phyloP scores from a whole-genome alignment of 1,140 invertebrate species.

The Diplogasteroides magnus region DNA sequence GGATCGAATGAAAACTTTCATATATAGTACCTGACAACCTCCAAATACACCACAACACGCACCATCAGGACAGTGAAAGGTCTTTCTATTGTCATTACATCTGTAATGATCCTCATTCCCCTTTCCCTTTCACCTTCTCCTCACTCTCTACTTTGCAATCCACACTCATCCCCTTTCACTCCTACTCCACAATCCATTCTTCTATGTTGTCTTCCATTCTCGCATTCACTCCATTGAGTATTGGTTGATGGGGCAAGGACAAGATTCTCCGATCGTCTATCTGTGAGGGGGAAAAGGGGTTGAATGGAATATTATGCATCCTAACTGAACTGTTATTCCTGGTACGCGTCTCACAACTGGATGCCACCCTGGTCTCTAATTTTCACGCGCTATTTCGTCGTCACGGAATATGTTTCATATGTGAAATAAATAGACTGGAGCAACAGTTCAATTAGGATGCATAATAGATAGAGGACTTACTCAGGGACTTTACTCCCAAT shows the following conservation, averaged over 20 bases:
- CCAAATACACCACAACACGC: slow-evolving; percentile 44
- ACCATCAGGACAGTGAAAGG: slow-evolving; percentile 38
- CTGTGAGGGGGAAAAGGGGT: slow-evolving; percentile 7
- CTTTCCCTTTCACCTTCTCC: slow-evolving; percentile 2
- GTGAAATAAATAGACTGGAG: too few species aligned
- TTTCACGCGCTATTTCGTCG: too few species aligned
- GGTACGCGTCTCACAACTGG: too few species aligned
- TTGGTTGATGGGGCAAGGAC: slow-evolving; percentile 15
- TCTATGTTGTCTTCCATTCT: slow-evolving; percentile 23
- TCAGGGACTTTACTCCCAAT: slow-evolving; percentile 15
- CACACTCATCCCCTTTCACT: slow-evolving; percentile 13
- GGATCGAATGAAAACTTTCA: too few species aligned
- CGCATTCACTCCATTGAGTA: slow-evolving; percentile 30
- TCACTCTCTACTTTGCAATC: slow-evolving; percentile 22
- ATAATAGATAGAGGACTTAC: not conserved
- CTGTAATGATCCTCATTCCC: too few species aligned
- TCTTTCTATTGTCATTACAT: too few species aligned
- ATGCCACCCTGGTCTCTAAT: too few species aligned
- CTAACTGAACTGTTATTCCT: too few species aligned
- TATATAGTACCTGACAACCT: slow-evolving; percentile 28
- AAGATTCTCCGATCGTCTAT: slow-evolving; percentile 11
- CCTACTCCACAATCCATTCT: slow-evolving; percentile 12
- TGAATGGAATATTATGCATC: too few species aligned
- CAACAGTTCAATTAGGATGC: too few species aligned
- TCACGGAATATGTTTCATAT: too few species aligned